phyloP scores from a whole-genome alignment of 2,113 vertebrate genomes.

The Pantherophis guttatus region DNA sequence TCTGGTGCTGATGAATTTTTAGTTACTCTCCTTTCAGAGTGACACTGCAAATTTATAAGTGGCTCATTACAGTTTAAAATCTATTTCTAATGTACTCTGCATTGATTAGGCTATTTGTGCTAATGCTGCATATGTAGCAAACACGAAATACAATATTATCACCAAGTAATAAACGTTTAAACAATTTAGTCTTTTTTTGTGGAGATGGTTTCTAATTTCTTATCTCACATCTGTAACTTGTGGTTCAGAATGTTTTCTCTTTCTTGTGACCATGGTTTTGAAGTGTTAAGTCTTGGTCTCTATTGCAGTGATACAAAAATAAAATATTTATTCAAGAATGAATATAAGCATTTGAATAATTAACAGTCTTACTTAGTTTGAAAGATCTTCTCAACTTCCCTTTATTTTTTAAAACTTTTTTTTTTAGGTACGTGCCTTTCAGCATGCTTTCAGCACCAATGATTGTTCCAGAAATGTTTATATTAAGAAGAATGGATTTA shows the following conservation, averaged over 20 bases:
- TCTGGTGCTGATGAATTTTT: background rate
- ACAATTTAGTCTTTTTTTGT: background rate
- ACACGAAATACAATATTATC: background rate
- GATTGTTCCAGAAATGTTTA: constrained; percentile 98
- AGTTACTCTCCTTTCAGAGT: background rate
- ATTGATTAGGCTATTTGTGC: background rate
- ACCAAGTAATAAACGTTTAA: background rate
- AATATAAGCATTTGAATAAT: background rate
- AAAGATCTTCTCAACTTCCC: background rate
- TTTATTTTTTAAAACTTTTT: background rate
- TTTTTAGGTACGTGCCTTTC: constrained; percentile 86
- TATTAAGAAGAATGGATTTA: constrained; percentile 98
- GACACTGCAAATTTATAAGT: background rate
- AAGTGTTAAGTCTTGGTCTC: background rate
- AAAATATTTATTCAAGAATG: background rate
- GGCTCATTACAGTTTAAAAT: background rate
- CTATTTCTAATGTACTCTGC: background rate
- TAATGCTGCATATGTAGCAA: background rate
- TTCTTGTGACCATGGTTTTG: background rate
- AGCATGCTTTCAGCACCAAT: constrained; percentile 93
- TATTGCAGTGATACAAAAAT: background rate
- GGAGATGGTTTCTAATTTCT: background rate
- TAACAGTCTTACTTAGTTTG: background rate
- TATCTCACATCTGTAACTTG: background rate
- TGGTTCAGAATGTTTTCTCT: background rate